A percentile compares a stretch with the other conserved stretches of the same genome.
These are phyloP conservation scores for Muscidifurax raptorellus DNA, from an alignment of 1,140 invertebrate species.

Conservation along the genomic window DNA sequence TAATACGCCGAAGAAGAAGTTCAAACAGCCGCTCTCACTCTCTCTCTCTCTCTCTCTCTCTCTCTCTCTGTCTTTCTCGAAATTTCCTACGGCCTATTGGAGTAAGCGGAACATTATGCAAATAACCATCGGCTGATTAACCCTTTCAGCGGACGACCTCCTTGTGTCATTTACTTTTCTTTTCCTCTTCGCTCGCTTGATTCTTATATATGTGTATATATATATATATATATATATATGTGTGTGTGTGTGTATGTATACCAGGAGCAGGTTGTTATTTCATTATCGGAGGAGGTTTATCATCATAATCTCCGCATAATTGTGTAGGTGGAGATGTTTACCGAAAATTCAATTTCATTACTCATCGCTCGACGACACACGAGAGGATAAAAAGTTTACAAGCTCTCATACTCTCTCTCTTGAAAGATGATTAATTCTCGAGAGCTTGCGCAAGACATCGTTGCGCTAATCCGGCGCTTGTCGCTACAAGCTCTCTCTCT, in stretches of 20 bases:
- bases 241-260: too few species aligned
- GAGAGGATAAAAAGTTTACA: too few species aligned
- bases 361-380: too few species aligned
- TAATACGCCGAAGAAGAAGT: slow-evolving; percentile 2
- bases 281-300: not conserved
- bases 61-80: not conserved
- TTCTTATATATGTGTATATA: too few species aligned
- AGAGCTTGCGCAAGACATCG: not conserved
- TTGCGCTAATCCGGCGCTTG: not conserved
- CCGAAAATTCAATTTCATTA: too few species aligned
- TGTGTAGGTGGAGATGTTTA: too few species aligned
- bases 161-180: not conserved
- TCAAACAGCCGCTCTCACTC: slow-evolving; percentile 8
- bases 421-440: not conserved
- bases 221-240: too few species aligned
- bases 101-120: slow-evolving; percentile 23
- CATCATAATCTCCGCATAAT: too few species aligned
- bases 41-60: too few species aligned
- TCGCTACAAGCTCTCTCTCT: not conserved
- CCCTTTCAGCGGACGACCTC: not conserved
- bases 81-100: slow-evolving; percentile 10
- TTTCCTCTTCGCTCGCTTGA: not conserved
- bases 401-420: too few species aligned
- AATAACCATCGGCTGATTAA: slow-evolving; percentile 12
- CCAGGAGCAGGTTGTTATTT: not conserved